Evolutionary conservation across 2,113 vertebrate genomes (phyloP).

Genomic region (Clarias batrachus): DNA sequence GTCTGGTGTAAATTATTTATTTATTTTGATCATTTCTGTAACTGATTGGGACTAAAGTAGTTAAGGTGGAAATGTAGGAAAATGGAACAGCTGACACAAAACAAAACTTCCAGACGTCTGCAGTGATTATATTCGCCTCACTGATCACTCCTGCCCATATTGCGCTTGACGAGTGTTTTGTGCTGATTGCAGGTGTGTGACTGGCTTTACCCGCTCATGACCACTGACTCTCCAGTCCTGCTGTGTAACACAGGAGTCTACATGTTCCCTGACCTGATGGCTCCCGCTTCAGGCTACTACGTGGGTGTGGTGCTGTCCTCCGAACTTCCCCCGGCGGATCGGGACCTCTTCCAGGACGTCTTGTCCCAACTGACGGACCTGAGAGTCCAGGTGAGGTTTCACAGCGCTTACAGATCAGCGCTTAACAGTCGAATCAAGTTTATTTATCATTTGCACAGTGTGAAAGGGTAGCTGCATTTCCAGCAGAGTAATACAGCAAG

Average conservation of each 20-base stretch:
- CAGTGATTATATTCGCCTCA: background rate
- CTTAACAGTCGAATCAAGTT: background rate
- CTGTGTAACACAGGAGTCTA: slow-evolving; percentile 90
- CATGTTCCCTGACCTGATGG: slow-evolving; percentile 96
- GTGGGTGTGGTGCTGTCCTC: slow-evolving; percentile 93
- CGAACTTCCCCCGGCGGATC: slow-evolving; percentile 81
- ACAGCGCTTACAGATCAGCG: background rate
- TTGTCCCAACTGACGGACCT: slow-evolving; percentile 92
- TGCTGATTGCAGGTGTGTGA: slow-evolving; percentile 84
- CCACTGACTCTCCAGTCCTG: slow-evolving; percentile 84
- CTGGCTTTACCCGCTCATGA: slow-evolving; percentile 93
- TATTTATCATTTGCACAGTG: background rate
- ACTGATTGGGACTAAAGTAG: too few species aligned
- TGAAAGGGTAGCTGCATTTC: background rate
- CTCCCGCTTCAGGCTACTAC: slow-evolving; percentile 82
- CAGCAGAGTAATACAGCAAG: too few species aligned
- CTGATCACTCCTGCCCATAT: background rate
- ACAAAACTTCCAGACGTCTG: background rate
- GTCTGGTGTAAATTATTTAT: background rate
- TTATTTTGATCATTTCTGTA: background rate
- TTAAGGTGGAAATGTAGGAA: background rate
- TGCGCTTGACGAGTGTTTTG: background rate
- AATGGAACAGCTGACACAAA: background rate
- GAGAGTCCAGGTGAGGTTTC: slow-evolving; percentile 84
- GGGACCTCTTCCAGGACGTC: slow-evolving; percentile 85